Evolutionary conservation across 1,140 invertebrate genomes (phyloP).

Genomic region (Druon quercuslanigerum): DNA sequence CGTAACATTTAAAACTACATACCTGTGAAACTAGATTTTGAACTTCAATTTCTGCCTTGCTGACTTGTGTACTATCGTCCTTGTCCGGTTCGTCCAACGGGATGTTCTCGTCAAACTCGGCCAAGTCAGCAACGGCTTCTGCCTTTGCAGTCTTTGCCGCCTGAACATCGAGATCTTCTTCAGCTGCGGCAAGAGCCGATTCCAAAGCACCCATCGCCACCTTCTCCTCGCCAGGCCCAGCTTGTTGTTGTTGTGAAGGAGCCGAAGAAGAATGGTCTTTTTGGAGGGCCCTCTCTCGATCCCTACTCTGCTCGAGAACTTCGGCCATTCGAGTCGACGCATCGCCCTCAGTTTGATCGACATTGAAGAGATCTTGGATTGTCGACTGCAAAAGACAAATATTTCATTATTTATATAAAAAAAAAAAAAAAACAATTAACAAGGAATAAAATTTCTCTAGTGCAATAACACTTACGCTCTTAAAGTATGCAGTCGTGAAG

Average conservation of each 20-base stretch:
- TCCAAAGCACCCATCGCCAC: slow-evolving; percentile 83
- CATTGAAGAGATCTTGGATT: slow-evolving; percentile 94
- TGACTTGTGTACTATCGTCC: slow-evolving; percentile 78
- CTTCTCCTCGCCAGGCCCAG: slow-evolving; percentile 76
- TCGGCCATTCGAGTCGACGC: slow-evolving; percentile 80
- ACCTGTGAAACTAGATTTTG: slow-evolving; percentile 90
- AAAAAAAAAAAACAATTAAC: not conserved
- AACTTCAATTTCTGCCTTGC: slow-evolving; percentile 90
- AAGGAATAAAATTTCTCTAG: slow-evolving; percentile 29
- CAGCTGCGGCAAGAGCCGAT: slow-evolving; percentile 90
- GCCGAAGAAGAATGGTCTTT: slow-evolving; percentile 54
- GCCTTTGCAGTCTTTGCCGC: slow-evolving; percentile 93
- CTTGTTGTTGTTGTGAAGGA: slow-evolving; percentile 39
- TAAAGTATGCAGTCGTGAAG: slow-evolving; percentile 98
- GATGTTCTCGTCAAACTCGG: slow-evolving; percentile 97
- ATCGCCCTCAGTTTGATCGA: slow-evolving; percentile 81
- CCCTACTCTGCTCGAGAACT: slow-evolving; percentile 76
- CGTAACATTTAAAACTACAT: slow-evolving; percentile 45
- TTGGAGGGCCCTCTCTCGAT: slow-evolving; percentile 65
- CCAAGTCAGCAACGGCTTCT: slow-evolving; percentile 94
- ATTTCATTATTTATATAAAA: slow-evolving; percentile 8
- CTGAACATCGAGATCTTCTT: slow-evolving; percentile 95
- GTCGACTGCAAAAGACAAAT: slow-evolving; percentile 81
- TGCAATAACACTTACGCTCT: slow-evolving; percentile 84
- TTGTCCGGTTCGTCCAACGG: slow-evolving; percentile 87